Conservation (phyloP, 2,888 invertebrate species). For the Ochlodes sylvanus region DNA sequence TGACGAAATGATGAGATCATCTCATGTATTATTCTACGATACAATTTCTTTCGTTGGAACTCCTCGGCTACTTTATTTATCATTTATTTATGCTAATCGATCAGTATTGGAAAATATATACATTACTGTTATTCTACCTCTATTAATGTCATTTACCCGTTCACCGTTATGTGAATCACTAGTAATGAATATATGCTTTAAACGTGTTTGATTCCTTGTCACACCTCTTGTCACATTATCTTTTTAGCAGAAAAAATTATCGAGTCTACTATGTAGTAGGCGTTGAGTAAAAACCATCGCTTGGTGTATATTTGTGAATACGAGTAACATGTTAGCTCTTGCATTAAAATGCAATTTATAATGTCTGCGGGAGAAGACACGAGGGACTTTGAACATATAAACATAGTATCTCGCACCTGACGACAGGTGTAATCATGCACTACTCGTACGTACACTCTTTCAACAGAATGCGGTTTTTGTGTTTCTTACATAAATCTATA, state of each 20-base stretch:
- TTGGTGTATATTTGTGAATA: slow-evolving; percentile 29
- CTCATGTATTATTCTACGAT: slow-evolving; percentile 7
- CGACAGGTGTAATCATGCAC: slow-evolving; percentile 31
- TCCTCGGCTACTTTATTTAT: slow-evolving; percentile 34
- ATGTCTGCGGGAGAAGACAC: slow-evolving; percentile 17
- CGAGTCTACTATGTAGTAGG: slow-evolving; percentile 5
- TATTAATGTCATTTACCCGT: slow-evolving; percentile 50
- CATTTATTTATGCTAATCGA: slow-evolving; percentile 50
- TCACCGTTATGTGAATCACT: slow-evolving; percentile 42
- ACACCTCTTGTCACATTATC: slow-evolving; percentile 16
- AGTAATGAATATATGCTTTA: slow-evolving; percentile 28
- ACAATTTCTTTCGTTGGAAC: background rate
- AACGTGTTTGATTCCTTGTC: slow-evolving; percentile 16
- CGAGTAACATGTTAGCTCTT: slow-evolving; percentile 33
- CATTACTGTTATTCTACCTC: slow-evolving; percentile 50
- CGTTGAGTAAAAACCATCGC: slow-evolving; percentile 44
- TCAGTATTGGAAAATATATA: slow-evolving; percentile 43
- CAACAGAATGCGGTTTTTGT: slow-evolving; percentile 6
- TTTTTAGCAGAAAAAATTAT: slow-evolving; percentile 21
- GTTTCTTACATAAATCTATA: slow-evolving; percentile 14
- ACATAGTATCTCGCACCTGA: slow-evolving; percentile 25
- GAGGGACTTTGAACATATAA: slow-evolving; percentile 15
- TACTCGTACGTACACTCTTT: background rate
- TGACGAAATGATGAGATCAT: slow-evolving; percentile 23
- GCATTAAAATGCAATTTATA: slow-evolving; percentile 31